A percentile compares a stretch with the other conserved stretches of the same genome.
Evolutionary conservation across 2,888 invertebrate genomes (phyloP).

Genomic region (Xestia rhomboidea): DNA sequence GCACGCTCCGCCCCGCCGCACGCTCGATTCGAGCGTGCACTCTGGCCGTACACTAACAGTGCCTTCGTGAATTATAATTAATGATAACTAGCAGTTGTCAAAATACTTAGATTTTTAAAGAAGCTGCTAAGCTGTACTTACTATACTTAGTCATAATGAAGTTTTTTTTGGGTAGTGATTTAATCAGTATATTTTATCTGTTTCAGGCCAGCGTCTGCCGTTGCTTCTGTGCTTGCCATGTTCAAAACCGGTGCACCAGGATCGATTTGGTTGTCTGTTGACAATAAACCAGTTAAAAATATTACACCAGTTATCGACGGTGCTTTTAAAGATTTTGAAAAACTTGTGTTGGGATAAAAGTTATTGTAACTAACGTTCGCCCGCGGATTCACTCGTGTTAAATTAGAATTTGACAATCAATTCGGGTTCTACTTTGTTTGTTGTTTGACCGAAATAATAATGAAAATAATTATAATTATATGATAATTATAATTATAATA

Average conservation of each 20-base stretch:
- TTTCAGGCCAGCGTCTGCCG: slow-evolving; percentile 69
- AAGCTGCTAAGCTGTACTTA: background rate
- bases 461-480: too few relatives aligned
- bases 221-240: slow-evolving; percentile 64
- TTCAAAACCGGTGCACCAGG: slow-evolving; percentile 66
- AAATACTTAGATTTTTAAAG: background rate
- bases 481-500: too few relatives aligned
- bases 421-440: too few relatives aligned
- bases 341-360: slow-evolving; percentile 12
- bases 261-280: slow-evolving; percentile 67
- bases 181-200: background rate
- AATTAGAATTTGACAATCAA: too few relatives aligned
- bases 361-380: too few relatives aligned
- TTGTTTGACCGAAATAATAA: background rate
- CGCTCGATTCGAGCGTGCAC: too few relatives aligned
- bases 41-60: too few relatives aligned
- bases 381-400: too few relatives aligned
- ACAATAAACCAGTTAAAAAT: slow-evolving; percentile 65
- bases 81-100: background rate
- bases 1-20: too few relatives aligned
- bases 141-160: too few relatives aligned
- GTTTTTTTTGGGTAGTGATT: background rate
- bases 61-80: background rate
- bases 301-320: slow-evolving; percentile 66
- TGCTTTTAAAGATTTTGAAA: slow-evolving; percentile 54